Percentiles rank a stretch among this genome's conserved stretches.
phyloP scores from a whole-genome alignment of 2,113 vertebrate species.

The Pelusios castaneus region DNA sequence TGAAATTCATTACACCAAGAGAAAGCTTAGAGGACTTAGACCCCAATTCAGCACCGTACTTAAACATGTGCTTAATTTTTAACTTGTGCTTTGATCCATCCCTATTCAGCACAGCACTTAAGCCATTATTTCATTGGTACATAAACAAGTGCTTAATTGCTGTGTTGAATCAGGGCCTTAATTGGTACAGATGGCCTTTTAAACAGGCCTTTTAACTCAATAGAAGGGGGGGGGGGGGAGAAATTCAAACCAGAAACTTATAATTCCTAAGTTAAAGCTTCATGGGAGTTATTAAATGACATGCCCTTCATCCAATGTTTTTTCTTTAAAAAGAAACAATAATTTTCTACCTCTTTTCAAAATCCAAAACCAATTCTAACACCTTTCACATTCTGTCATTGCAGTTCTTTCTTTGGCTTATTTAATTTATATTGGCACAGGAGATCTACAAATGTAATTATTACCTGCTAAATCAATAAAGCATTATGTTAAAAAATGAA shows the following conservation, averaged over 20 bases:
- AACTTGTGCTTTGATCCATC: background rate
- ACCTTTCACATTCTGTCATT: background rate
- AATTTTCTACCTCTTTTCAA: background rate
- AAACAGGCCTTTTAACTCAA: background rate
- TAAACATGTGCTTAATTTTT: background rate
- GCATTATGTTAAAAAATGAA: constrained; percentile 53
- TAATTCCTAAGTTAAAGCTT: background rate
- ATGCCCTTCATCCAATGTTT: background rate
- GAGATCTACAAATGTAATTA: constrained; percentile 50
- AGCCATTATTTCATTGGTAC: background rate
- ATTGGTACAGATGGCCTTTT: background rate
- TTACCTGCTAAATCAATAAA: constrained; percentile 55
- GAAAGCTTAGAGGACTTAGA: background rate
- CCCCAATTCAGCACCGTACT: background rate
- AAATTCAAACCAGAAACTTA: background rate
- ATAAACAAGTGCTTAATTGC: background rate
- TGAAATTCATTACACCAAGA: background rate
- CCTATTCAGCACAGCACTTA: background rate
- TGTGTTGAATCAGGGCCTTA: background rate
- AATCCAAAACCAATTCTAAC: background rate
- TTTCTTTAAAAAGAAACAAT: background rate
- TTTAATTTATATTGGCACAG: constrained; percentile 46
- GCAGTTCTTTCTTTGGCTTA: constrained; percentile 31
- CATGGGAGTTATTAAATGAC: background rate
- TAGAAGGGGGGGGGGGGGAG: background rate